Evolutionary conservation across 30 jellyfish, hydroid and myxozoan genomes (phyloP), one percentile per base, ranked within the genome.

Genomic region (Chironex yamaguchii): DNA sequence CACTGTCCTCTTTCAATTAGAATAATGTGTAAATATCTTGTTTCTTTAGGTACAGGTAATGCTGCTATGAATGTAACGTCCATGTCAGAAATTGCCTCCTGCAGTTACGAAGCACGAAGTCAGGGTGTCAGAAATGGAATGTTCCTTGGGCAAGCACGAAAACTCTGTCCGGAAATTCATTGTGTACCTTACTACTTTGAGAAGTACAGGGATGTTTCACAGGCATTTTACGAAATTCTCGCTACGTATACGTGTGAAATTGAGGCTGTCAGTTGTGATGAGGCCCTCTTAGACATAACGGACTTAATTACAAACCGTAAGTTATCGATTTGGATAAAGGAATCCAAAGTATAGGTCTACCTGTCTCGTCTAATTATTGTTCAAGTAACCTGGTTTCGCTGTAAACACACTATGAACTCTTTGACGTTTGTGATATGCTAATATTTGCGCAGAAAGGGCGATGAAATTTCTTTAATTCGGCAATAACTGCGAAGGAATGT

Each of bases 211-310:
- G 78, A 62, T n/a, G 99, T 95, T 26, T 89, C 99, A 62, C 96
- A 95, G 80, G 72, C 84, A 75, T 86, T 95, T 53, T 95, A 89
- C 52, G 96, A 90, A 50, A 72, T 95, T 13, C 91, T 95, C 6
- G 89, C 93, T 22, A 62, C 89, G 25, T 84, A 50, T 81, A 89
- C 98, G 14, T 36, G 94, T 65, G 91, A 79, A 12, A 90, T 95
- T 25, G 97, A 95, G 62, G 98, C 99, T 34, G 97, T 95, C 4
- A 95, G 99, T 62, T 95, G 99, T 64, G 99, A 95, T 49, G 99
- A 95, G 70, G 99, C 99, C 1, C 67, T 89, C 84, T 84, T 95
- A 51, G 99, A 95, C 50, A 69, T 95, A 23, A 21, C 98, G 0
- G 73, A 88, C 27, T 67, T 92, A 51, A 25, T 86, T 17, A 4